These are phyloP conservation scores for Cryptus viduatorius DNA, from an alignment of 2,888 invertebrate species.

Conservation along the genomic window DNA sequence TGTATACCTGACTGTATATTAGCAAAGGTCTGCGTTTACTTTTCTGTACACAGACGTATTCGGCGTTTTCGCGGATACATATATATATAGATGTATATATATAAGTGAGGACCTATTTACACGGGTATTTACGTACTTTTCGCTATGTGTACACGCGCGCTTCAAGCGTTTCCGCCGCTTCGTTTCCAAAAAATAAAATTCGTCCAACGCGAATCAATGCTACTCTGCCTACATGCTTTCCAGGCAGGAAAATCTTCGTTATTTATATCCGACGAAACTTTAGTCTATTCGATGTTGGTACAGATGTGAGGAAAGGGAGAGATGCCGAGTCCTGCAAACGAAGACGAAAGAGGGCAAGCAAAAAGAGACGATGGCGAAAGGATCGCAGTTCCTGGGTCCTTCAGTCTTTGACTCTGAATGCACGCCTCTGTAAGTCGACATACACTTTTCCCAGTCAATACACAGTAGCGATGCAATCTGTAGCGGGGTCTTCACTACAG, in stretches of 20 bases:
- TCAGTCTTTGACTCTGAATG: slow-evolving; percentile 16
- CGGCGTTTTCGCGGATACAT: background rate
- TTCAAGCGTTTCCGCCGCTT: background rate
- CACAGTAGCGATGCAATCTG: slow-evolving; percentile 35
- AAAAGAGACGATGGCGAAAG: slow-evolving; percentile 13
- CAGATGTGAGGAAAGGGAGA: background rate
- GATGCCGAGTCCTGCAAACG: background rate
- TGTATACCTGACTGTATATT: background rate
- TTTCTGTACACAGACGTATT: background rate
- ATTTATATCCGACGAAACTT: slow-evolving; percentile 25
- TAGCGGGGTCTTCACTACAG: slow-evolving; percentile 25
- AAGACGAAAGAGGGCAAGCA: background rate
- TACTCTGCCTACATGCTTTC: background rate
- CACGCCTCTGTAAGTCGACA: slow-evolving; percentile 17
- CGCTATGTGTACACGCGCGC: background rate
- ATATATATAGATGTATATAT: background rate
- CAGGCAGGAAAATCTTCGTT: slow-evolving; percentile 4
- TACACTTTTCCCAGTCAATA: slow-evolving; percentile 42
- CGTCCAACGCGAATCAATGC: slow-evolving; percentile 13
- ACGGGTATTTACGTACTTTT: slow-evolving; percentile 20
- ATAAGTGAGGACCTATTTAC: background rate
- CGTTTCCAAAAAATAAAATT: slow-evolving; percentile 30
- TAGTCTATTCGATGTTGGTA: slow-evolving; percentile 5
- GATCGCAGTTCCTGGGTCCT: slow-evolving; percentile 3
- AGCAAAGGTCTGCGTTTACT: background rate